phyloP scores from a whole-genome alignment of 2,113 vertebrate genomes.

The Perca fluviatilis region DNA sequence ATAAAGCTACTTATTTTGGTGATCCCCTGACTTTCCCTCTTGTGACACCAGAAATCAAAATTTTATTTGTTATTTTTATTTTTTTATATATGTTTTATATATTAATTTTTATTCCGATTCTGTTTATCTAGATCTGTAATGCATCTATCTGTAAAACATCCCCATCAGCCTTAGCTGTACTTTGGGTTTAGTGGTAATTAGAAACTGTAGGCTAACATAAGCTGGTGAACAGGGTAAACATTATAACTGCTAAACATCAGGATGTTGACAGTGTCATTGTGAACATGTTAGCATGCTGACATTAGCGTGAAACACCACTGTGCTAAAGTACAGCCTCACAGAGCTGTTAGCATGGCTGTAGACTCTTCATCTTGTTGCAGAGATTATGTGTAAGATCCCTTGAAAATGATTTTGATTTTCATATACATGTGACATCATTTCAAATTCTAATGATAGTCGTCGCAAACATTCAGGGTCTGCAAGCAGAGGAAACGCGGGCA shows the following conservation, averaged over 20 bases:
- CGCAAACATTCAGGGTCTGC: slow-evolving; percentile 9
- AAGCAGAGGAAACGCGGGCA: slow-evolving; percentile 11
- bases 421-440: background rate
- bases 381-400: background rate
- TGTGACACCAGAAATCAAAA: background rate
- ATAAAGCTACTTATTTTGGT: too few species aligned
- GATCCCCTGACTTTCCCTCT: too few species aligned
- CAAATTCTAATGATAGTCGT: background rate
- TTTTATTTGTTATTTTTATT: background rate
- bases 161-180: too few species aligned
- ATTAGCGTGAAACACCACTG: too few species aligned
- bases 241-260: background rate
- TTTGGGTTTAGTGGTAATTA: background rate
- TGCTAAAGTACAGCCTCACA: background rate
- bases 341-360: background rate
- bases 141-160: too few species aligned
- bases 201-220: background rate
- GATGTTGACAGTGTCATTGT: background rate
- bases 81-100: too few species aligned
- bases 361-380: background rate
- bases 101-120: too few species aligned
- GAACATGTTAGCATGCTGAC: background rate
- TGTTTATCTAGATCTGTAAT: background rate
- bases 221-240: background rate
- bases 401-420: background rate